These are phyloP conservation scores for Drosophila melanica DNA, from an alignment of 1,140 invertebrate genomes.

Conservation along the genomic window DNA sequence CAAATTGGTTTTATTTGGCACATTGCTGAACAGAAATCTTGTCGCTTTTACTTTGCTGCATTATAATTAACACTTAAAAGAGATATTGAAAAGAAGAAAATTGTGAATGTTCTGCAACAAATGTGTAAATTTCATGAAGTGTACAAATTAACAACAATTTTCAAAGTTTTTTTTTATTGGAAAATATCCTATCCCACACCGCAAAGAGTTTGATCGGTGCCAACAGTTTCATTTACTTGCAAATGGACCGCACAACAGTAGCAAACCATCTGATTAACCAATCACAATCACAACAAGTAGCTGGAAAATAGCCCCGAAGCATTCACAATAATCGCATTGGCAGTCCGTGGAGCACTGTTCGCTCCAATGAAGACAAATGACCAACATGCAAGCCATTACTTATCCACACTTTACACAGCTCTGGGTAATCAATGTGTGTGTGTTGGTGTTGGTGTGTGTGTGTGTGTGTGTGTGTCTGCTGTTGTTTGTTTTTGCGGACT, in stretches of 20 bases:
- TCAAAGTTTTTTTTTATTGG: too few species aligned
- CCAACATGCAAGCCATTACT: slow-evolving; percentile 79
- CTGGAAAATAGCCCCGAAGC: slow-evolving; percentile 47
- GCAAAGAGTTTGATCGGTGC: not conserved
- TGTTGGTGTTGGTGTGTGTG: slow-evolving; percentile 11
- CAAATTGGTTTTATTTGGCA: too few species aligned
- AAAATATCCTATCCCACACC: too few species aligned
- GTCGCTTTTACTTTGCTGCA: too few species aligned
- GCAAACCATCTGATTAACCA: slow-evolving; percentile 55
- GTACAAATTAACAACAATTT: too few species aligned
- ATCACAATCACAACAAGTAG: slow-evolving; percentile 48
- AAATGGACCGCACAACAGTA: slow-evolving; percentile 6
- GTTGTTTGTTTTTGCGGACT: slow-evolving; percentile 28
- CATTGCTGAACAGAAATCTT: too few species aligned
- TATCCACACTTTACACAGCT: slow-evolving; percentile 67
- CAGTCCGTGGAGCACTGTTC: slow-evolving; percentile 20
- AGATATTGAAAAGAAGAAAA: too few species aligned
- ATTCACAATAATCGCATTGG: slow-evolving; percentile 34
- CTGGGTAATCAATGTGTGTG: slow-evolving; percentile 30
- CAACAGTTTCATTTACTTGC: not conserved
- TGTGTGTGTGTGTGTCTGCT: not conserved
- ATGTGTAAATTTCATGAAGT: too few species aligned
- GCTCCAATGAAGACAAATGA: slow-evolving; percentile 83
- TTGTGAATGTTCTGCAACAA: too few species aligned
- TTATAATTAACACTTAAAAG: not conserved